Conservation (phyloP, 2,113 vertebrate genomes). For the Menura novaehollandiae region DNA sequence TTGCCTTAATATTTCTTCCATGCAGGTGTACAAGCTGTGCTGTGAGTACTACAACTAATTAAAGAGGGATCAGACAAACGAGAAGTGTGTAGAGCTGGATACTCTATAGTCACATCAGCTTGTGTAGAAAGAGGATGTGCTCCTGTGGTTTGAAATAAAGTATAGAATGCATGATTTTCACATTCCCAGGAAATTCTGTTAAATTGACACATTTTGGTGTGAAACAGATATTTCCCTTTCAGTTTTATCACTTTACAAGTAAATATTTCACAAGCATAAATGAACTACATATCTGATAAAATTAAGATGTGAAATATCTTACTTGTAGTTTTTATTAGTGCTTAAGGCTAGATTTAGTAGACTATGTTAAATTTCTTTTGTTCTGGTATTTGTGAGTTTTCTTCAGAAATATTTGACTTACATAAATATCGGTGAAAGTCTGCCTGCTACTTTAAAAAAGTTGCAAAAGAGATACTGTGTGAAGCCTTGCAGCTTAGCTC, state of each 20-base stretch:
- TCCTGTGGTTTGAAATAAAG: not conserved
- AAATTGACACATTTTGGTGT: not conserved
- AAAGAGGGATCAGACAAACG: not conserved
- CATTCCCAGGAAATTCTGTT: not conserved
- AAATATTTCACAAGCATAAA: not conserved
- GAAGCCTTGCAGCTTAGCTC: not conserved
- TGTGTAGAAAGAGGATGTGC: not conserved
- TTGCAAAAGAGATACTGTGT: rapidly evolving
- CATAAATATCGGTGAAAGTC: not conserved
- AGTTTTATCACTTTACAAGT: not conserved
- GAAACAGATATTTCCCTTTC: not conserved
- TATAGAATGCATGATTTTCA: not conserved
- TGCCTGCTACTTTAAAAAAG: not conserved
- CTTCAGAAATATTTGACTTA: not conserved
- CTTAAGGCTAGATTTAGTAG: not conserved
- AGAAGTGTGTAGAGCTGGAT: not conserved
- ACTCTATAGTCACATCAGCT: not conserved
- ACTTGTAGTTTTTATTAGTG: not conserved
- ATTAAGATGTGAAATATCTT: not conserved
- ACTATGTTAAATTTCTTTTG: not conserved
- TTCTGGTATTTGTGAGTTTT: not conserved
- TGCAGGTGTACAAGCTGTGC: not conserved
- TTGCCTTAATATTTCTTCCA: not conserved
- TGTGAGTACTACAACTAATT: not conserved
- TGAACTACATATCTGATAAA: not conserved